phyloP scores from a whole-genome alignment of 2,888 invertebrate species.

The Nineta flava region DNA sequence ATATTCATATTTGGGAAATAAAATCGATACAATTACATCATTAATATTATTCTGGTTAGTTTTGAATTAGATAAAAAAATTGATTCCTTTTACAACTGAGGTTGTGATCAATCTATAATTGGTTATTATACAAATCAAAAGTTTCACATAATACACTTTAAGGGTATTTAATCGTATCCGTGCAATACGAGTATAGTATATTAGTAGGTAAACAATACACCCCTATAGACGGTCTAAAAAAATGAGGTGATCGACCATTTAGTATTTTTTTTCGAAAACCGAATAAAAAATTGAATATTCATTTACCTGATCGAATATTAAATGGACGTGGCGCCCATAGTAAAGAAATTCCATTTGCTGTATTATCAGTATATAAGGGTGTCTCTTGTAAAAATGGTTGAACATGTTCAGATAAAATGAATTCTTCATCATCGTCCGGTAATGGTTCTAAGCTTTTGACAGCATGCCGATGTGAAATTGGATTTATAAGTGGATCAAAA shows the following conservation, averaged over 20 bases:
- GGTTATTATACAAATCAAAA: too few relatives aligned
- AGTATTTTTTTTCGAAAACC: too few relatives aligned
- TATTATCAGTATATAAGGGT: slow-evolving; percentile 95
- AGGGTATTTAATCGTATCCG: too few relatives aligned
- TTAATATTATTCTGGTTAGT: too few relatives aligned
- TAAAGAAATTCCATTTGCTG: slow-evolving; percentile 93
- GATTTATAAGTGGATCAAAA: slow-evolving; percentile 98
- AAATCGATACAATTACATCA: too few relatives aligned
- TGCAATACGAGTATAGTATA: too few relatives aligned
- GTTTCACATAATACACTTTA: too few relatives aligned
- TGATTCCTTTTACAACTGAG: too few relatives aligned
- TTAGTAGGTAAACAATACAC: too few relatives aligned
- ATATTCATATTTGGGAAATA: background rate
- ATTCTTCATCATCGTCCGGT: slow-evolving; percentile 90
- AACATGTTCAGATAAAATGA: slow-evolving; percentile 76
- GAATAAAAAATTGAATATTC: too few relatives aligned
- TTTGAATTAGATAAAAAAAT: too few relatives aligned
- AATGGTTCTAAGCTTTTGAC: slow-evolving; percentile 67
- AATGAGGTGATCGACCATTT: background rate
- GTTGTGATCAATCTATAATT: too few relatives aligned
- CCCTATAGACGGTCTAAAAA: background rate
- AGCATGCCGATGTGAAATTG: slow-evolving; percentile 88
- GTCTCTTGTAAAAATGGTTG: slow-evolving; percentile 89
- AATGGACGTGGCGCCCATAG: slow-evolving; percentile 98
- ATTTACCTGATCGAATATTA: slow-evolving; percentile 73